Percentiles rank a stretch among this genome's conserved stretches.
Conservation (phyloP, 2,888 invertebrate genomes). For the Coecobrya sp. region DNA sequence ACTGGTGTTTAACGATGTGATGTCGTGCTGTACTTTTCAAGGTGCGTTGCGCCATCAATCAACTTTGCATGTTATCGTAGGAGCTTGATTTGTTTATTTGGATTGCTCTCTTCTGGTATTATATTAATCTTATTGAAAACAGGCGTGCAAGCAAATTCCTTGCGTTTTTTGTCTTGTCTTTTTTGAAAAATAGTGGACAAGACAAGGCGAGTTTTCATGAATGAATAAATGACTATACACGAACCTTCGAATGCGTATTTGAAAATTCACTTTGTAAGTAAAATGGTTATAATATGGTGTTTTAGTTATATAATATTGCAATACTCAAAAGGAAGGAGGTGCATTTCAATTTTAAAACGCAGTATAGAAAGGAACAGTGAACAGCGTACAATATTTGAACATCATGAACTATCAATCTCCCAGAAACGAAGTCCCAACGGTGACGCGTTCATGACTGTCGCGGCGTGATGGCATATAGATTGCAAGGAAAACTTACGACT, state of each 20-base stretch:
- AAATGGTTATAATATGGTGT: background rate
- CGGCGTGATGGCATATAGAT: constrained; percentile 46
- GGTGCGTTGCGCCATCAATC: constrained; percentile 62
- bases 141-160: constrained; percentile 12
- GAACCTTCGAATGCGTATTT: background rate
- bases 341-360: constrained; percentile 23
- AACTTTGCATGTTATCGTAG: constrained; percentile 24
- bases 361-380: constrained; percentile 18
- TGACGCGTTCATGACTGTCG: constrained; percentile 44
- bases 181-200: constrained; percentile 19
- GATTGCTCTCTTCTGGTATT: constrained; percentile 14
- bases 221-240: constrained; percentile 18
- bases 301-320: no score
- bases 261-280: background rate
- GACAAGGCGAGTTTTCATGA: constrained; percentile 1
- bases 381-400: constrained; percentile 29
- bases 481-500: constrained; percentile 31
- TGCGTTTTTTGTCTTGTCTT: constrained; percentile 35
- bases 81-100: constrained; percentile 35
- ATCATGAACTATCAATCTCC: constrained; percentile 64
- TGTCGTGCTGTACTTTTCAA: constrained; percentile 64
- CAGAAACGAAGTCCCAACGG: background rate
- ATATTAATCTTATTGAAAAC: constrained; percentile 36
- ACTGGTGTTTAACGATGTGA: constrained; percentile 18
- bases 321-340: background rate